Conservation (phyloP, 1,140 invertebrate species). For the Caenorhabditis inopinata region DNA sequence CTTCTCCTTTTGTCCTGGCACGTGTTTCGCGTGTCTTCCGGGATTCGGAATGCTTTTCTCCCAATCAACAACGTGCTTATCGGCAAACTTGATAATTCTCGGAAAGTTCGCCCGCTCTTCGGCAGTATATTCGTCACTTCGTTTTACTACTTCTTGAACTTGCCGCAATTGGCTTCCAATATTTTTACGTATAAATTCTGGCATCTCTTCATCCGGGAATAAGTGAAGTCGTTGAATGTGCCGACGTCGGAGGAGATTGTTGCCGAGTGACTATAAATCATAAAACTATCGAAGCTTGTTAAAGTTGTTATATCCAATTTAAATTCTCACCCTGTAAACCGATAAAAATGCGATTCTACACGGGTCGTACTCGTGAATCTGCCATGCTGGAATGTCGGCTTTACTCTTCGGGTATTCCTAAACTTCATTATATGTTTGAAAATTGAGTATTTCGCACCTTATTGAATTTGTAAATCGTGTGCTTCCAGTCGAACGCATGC, state of each 20-base stretch:
- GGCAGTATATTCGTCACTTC: constrained; percentile 62
- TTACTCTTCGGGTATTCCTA: constrained; percentile 60
- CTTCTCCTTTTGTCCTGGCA: constrained; percentile 1
- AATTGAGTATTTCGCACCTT: constrained; percentile 47
- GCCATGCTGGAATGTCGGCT: constrained; percentile 58
- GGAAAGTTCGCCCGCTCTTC: constrained; percentile 60
- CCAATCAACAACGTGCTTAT: constrained; percentile 58
- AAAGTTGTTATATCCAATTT: too few relatives aligned
- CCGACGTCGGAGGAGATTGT: constrained; percentile 47
- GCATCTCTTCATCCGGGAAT: constrained; percentile 62
- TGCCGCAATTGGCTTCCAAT: constrained; percentile 62
- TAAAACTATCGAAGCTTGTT: background rate
- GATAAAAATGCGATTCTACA: constrained; percentile 57
- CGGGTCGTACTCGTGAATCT: constrained; percentile 65
- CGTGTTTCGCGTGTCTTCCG: constrained; percentile 27
- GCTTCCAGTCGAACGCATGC: constrained; percentile 66
- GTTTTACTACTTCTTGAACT: constrained; percentile 59
- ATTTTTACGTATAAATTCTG: constrained; percentile 57
- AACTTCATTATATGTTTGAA: constrained; percentile 31
- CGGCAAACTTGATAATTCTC: constrained; percentile 41
- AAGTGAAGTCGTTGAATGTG: constrained; percentile 62
- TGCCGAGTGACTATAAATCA: constrained; percentile 51
- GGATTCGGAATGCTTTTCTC: constrained; percentile 47
- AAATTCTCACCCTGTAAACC: constrained; percentile 41
- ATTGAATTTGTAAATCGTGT: constrained; percentile 58